These are phyloP conservation scores for Epizoanthus stellaris DNA, from an alignment of 92 coral and sea anemone genomes.

Conservation along the genomic window DNA sequence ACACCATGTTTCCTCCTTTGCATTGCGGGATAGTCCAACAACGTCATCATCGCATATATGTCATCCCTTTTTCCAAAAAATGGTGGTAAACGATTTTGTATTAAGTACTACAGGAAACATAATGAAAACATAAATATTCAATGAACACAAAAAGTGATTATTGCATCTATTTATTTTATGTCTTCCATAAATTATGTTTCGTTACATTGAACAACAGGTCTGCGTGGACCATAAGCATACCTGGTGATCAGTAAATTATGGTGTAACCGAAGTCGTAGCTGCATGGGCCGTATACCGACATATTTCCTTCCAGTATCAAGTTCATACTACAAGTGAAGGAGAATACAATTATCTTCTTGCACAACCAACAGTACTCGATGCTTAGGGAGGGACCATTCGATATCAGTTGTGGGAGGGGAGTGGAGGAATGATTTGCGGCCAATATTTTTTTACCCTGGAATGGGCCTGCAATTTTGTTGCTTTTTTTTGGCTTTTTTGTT, in stretches of 20 bases:
- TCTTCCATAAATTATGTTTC: neutral
- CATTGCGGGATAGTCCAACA: conserved; percentile 44
- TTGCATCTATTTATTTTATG: neutral
- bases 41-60: conserved; percentile 44
- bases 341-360: neutral
- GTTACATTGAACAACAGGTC: neutral
- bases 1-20: conserved; percentile 40
- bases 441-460: neutral
- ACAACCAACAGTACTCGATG: too few species aligned
- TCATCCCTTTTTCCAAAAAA: conserved; percentile 34
- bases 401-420: too few species aligned
- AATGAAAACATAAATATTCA: neutral
- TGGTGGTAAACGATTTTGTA: neutral
- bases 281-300: conserved; percentile 52
- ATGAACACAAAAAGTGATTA: too few species aligned
- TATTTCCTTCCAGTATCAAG: conserved; percentile 43
- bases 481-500: too few species aligned
- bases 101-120: neutral
- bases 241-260: conserved; percentile 58
- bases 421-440: neutral
- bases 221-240: conserved; percentile 8
- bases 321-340: conserved; percentile 33
- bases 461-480: too few species aligned
- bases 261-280: conserved; percentile 47
- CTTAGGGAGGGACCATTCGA: too few species aligned